phyloP scores from a whole-genome alignment of 1,140 invertebrate genomes.

The Armadillidium nasatum region DNA sequence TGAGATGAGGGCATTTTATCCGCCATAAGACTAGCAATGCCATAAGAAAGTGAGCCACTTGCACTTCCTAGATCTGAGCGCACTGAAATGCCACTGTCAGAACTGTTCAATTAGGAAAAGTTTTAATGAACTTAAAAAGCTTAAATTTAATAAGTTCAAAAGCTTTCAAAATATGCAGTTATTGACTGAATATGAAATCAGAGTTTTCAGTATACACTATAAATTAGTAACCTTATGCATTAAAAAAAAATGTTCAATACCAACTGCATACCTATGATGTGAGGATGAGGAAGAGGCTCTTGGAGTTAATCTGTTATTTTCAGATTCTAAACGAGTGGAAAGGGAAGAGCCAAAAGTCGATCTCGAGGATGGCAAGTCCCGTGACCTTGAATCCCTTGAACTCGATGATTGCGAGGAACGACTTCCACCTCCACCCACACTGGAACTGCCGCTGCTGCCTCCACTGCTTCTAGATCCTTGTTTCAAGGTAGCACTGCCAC shows the following conservation, averaged over 20 bases:
- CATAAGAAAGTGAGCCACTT: constrained; percentile 34
- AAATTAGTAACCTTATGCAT: too few relatives aligned
- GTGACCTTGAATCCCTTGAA: constrained; percentile 17
- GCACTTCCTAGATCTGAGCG: constrained; percentile 16
- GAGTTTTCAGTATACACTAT: too few relatives aligned
- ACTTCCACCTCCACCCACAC: background rate
- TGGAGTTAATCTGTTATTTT: background rate
- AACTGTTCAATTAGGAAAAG: background rate
- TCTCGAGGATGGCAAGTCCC: background rate
- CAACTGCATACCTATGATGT: constrained; percentile 16
- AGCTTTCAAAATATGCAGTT: too few relatives aligned
- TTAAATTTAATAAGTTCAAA: too few relatives aligned
- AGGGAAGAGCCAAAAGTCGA: background rate
- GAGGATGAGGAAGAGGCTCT: constrained; percentile 14
- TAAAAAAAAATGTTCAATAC: background rate
- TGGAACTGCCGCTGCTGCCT: background rate
- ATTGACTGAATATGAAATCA: too few relatives aligned
- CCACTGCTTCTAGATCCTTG: background rate
- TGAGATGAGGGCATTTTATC: constrained; percentile 25
- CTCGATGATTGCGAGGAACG: constrained; percentile 34
- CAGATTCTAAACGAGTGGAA: background rate
- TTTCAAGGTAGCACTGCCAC: background rate
- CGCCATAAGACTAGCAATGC: constrained; percentile 44
- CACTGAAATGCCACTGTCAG: constrained; percentile 4
- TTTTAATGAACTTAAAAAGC: too few relatives aligned